A percentile compares a stretch with the other conserved stretches of the same genome.
Conservation (phyloP, 2,888 invertebrate species). For the Tryphoninae sp. region DNA sequence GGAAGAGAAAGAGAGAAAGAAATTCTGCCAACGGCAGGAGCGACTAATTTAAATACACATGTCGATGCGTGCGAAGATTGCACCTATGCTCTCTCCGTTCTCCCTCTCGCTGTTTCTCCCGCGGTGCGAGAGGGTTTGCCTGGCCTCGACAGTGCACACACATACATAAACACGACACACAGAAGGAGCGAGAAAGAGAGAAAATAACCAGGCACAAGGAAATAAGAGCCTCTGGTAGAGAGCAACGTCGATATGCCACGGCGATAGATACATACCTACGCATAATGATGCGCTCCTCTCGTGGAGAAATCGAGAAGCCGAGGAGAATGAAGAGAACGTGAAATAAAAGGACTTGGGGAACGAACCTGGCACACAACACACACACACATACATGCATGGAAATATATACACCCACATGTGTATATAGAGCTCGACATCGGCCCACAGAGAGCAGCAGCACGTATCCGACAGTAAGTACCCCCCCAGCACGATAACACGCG, state of each 20-base stretch:
- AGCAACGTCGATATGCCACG: slow-evolving; percentile 60
- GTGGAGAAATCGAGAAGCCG: slow-evolving; percentile 36
- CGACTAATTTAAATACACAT: slow-evolving; percentile 81
- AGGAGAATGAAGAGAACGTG: slow-evolving; percentile 39
- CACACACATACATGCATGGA: neutral
- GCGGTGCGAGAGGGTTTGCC: slow-evolving; percentile 11
- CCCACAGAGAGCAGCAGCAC: slow-evolving; percentile 42
- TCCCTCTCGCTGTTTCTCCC: slow-evolving; percentile 25
- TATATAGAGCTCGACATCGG: slow-evolving; percentile 19
- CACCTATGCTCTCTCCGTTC: slow-evolving; percentile 69
- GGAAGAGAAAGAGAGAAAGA: slow-evolving; percentile 21
- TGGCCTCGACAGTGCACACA: neutral
- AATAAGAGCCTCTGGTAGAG: slow-evolving; percentile 12
- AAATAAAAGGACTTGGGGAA: slow-evolving; percentile 44
- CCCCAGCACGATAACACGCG: slow-evolving; percentile 59
- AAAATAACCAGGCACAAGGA: slow-evolving; percentile 13
- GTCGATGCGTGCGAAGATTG: slow-evolving; percentile 80
- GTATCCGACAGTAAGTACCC: slow-evolving; percentile 60
- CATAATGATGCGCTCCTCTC: slow-evolving; percentile 59
- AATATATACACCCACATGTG: slow-evolving; percentile 1
- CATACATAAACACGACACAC: neutral
- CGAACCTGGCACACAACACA: neutral
- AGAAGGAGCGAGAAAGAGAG: neutral
- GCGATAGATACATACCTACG: slow-evolving; percentile 60
- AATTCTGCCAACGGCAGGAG: slow-evolving; percentile 74